Percentiles rank a stretch among this genome's conserved stretches.
Evolutionary conservation across 2,113 vertebrate genomes (phyloP).

Genomic region (Spilogale gracilis): DNA sequence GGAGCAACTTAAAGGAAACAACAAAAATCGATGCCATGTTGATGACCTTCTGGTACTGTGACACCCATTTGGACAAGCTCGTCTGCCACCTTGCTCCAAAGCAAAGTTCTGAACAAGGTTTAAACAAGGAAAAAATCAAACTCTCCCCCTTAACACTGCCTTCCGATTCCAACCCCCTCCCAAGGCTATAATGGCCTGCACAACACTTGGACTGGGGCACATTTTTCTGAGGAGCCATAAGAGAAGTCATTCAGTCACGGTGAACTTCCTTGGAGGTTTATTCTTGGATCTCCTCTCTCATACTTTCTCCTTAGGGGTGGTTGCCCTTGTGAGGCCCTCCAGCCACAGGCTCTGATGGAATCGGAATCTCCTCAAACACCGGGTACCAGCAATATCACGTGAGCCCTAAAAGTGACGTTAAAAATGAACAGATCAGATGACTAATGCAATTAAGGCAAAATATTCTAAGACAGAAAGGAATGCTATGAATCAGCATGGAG

Average conservation of each 20-base stretch:
- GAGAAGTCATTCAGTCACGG: neutral
- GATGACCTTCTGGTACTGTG: neutral
- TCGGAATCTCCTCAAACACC: neutral
- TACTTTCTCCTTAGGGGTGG: neutral
- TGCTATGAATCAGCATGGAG: neutral
- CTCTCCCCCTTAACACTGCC: neutral
- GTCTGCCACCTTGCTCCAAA: neutral
- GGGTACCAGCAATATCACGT: accelerated
- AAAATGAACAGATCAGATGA: neutral
- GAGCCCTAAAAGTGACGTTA: neutral
- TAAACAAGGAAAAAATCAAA: neutral
- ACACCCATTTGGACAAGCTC: neutral
- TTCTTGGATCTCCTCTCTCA: neutral
- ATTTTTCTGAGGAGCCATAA: neutral
- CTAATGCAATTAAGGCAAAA: neutral
- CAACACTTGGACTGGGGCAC: accelerated
- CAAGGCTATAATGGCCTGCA: neutral
- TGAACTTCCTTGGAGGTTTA: neutral
- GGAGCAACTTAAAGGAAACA: neutral
- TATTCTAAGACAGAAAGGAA: neutral
- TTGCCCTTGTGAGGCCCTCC: neutral
- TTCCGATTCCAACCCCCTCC: neutral
- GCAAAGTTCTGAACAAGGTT: neutral
- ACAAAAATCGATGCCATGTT: neutral
- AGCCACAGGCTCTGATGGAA: neutral